Evolutionary conservation across 2,888 invertebrate species (phyloP), one percentile per base, ranked within the genome.

Genomic region (Anorthoa munda): DNA sequence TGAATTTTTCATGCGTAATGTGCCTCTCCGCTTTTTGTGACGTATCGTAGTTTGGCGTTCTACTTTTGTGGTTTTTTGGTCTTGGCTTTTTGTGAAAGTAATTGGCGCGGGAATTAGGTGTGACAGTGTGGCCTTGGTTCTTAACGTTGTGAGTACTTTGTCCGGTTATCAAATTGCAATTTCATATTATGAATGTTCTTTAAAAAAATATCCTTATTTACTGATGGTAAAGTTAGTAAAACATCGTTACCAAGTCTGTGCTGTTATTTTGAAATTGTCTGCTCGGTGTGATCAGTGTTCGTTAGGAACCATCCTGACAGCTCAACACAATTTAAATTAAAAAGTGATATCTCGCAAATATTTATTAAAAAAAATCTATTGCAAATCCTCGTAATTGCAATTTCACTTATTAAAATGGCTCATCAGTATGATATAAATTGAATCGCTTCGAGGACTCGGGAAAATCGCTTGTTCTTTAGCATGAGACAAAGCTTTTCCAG

Each of bases 1-100:
- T 87, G 86, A 86, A 87, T 88, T 87, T 88, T 88, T 88, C 87
- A 86, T 87, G 79, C 73, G 79, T 79, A 79, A 85, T 84, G 81
- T 79, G 74, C 68, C 73, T 79, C 69, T 84, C 77, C 75, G 74
- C 74, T 77, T 84, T 83, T 81, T 83, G 78, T 81, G 75, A 84
- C 71, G 75, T 71, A 58, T 77, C 45, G 66, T 77, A 70, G 68
- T 72, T 71, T 31, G 39, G 64, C 48, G 64, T 55, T 81, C 56
- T 45, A 50, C 26, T 70, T 81, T 72, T 79, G 66, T 81, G 65
- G 60, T 68, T 48, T 60, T 66, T 46, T 69, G 26, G 21, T 60
- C 21, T 45, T 56, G 46, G 1, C 48, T 60, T 31, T 61, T 53
- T 31, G 2, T 39, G n/a, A 11, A 55, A 51, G 58, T 63, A 72